Base-by-base conservation (phyloP, 2,113 vertebrate genomes). In the Sceloporus undulatus region DNA sequence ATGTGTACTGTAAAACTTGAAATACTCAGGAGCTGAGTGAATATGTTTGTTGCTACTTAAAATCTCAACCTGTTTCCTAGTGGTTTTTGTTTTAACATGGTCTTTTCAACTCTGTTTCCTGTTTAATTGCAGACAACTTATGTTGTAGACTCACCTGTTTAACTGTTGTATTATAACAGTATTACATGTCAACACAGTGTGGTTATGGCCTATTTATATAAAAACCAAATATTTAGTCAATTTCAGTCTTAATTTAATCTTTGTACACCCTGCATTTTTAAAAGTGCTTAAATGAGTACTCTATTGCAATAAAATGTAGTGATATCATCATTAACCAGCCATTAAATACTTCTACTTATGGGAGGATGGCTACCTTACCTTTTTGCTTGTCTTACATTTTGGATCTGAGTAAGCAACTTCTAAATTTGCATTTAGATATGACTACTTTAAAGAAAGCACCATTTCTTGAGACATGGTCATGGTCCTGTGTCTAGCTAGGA, bases 171-270 rank as follows among this genome's bases (percentile, higher is more conserved):
- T 97, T 97, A 97, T 97, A 97, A 97, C 97, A 98, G 97, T 98
- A 98, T 98, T 98, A 97, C 95, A 97, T 98, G 97, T 97, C 97
- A 97, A 97, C 95, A 97, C 98, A 97, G 98, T 98, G 98, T 98
- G 97, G 96, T 98, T 97, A 96, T 97, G 96, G 98, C 97, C 96
- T 97, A 97, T 98, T 98, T 98, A 98, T 97, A 98, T 98, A 98
- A 97, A 97, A 98, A 98, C 98, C 98, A 98, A 98, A 98, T 98
- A 97, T 97, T 98, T 97, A 98, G 97, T 97, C 97, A 97, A 95
- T 97, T 97, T 97, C 97, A 93, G 97, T 97, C 97, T 98, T 98
- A 97, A 97, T 97, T 96, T 97, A 97, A 97, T 97, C 96, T 96
- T 98, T 98, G 97, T 98, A 97, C 96, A 97, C 96, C 96, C 97